Evolutionary conservation across 2,888 invertebrate species (phyloP).

Genomic region (Salpingus planirostris): DNA sequence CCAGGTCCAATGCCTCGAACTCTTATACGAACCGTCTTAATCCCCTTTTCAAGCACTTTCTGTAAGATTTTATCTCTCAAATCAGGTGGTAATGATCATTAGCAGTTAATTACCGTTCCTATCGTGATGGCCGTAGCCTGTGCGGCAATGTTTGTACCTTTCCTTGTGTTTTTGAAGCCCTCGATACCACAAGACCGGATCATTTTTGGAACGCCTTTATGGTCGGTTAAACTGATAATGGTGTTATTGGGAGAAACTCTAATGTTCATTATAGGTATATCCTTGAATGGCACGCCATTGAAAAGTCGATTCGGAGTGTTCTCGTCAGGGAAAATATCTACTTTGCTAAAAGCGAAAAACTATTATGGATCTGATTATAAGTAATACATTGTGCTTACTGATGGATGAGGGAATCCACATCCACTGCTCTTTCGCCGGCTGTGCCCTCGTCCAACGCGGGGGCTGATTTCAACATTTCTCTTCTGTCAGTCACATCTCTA

Average conservation of each 20-base stretch:
- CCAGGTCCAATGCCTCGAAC: constrained; percentile 84
- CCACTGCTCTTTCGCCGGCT: constrained; percentile 61
- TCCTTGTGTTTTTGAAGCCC: constrained; percentile 90
- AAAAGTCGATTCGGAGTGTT: constrained; percentile 64
- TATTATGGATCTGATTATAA: neutral
- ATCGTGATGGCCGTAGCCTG: constrained; percentile 84
- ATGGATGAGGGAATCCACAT: constrained; percentile 56
- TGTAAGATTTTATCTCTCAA: constrained; percentile 37
- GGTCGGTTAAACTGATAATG: constrained; percentile 65
- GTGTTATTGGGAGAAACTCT: constrained; percentile 83
- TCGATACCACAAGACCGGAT: constrained; percentile 77
- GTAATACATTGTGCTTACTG: constrained; percentile 44
- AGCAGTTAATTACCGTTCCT: constrained; percentile 50
- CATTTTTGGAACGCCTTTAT: constrained; percentile 54
- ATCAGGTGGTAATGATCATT: neutral
- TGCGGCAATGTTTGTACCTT: constrained; percentile 94
- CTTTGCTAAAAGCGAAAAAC: constrained; percentile 47
- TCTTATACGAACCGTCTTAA: constrained; percentile 65
- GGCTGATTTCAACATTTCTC: constrained; percentile 47
- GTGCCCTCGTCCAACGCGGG: constrained; percentile 64
- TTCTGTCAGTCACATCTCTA: constrained; percentile 44
- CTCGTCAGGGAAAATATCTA: constrained; percentile 63
- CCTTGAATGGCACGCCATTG: constrained; percentile 66
- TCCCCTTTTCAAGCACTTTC: constrained; percentile 65
- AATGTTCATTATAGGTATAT: constrained; percentile 77